Evolutionary conservation across 2,797 vertebrate genomes (phyloP).

Genomic region (Arctocebus calabarensis): DNA sequence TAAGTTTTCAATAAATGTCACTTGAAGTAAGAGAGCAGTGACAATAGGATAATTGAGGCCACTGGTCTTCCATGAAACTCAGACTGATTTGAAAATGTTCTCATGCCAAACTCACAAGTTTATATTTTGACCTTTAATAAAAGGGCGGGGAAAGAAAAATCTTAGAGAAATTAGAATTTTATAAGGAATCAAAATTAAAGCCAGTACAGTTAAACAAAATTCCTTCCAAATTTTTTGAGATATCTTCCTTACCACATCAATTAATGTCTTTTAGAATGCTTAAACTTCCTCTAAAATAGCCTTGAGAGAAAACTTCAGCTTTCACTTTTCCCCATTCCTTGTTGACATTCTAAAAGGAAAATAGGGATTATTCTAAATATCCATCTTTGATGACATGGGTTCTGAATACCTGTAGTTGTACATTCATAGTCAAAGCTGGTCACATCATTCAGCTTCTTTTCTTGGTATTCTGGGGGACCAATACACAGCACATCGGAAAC

Average conservation of each 20-base stretch:
- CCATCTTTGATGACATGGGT: conserved; percentile 44
- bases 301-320: background rate
- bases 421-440: conserved; percentile 96
- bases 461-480: conserved; percentile 96
- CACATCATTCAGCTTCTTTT: conserved; percentile 97
- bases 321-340: conserved; percentile 57
- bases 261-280: background rate
- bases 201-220: conserved; percentile 64
- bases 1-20: conserved; percentile 58
- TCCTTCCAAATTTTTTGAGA: background rate
- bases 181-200: conserved; percentile 79
- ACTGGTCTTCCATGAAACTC: conserved; percentile 58
- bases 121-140: conserved; percentile 72
- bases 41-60: conserved; percentile 31
- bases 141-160: background rate
- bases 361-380: background rate
- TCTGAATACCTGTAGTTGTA: conserved; percentile 93
- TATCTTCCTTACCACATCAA: background rate
- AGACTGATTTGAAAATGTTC: conserved; percentile 50
- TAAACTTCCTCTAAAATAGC: background rate
- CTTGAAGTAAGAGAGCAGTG: conserved; percentile 66
- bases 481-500: conserved; percentile 96
- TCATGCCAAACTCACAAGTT: conserved; percentile 65
- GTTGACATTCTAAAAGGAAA: background rate
- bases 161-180: conserved; percentile 76